These are phyloP conservation scores for Sylvia borin DNA, from an alignment of 2,797 vertebrate genomes.

Conservation along the genomic window DNA sequence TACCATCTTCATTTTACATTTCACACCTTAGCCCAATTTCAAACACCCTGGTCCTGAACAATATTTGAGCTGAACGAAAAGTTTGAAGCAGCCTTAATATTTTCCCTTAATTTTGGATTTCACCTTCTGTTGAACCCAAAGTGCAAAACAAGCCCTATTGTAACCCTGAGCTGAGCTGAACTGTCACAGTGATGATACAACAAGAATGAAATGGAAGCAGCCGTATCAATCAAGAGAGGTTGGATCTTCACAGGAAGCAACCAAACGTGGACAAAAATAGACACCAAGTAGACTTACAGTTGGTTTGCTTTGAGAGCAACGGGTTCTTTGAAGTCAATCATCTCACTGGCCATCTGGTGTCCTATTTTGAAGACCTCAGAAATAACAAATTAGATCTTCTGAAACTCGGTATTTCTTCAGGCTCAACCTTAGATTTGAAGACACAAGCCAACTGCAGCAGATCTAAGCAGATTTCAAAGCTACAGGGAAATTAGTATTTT, in stretches of 20 bases:
- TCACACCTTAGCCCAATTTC: background rate
- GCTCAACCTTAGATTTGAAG: background rate
- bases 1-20: background rate
- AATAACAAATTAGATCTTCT: background rate
- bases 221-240: accelerated
- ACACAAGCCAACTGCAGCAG: background rate
- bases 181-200: background rate
- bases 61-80: background rate
- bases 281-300: background rate
- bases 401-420: background rate
- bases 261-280: background rate
- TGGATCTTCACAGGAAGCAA: background rate
- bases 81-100: background rate
- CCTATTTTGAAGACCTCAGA: background rate
- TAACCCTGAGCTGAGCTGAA: background rate
- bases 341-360: background rate
- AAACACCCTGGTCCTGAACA: background rate
- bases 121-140: background rate
- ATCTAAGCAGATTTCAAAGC: constrained; percentile 13
- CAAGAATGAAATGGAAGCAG: background rate
- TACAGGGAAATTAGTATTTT: background rate
- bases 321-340: background rate
- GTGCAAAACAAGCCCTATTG: background rate
- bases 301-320: background rate
- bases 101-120: background rate